A percentile compares a stretch with the other conserved stretches of the same genome.
phyloP scores from a whole-genome alignment of 2,113 vertebrate genomes.

The Cathartes aura region DNA sequence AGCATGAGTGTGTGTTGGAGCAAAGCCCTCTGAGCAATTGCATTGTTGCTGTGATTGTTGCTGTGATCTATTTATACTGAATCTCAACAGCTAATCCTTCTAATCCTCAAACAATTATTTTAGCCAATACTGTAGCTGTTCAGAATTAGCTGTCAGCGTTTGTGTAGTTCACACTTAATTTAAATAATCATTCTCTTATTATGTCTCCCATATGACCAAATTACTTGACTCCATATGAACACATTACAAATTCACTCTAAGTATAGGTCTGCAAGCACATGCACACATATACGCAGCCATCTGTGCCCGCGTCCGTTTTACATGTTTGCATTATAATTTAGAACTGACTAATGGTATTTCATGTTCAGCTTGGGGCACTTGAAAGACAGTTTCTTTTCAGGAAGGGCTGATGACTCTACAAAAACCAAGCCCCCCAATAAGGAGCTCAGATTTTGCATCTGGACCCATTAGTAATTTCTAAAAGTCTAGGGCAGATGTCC shows the following conservation, averaged over 20 bases:
- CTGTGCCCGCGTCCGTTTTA: neutral
- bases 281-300: neutral
- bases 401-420: neutral
- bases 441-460: neutral
- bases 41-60: neutral
- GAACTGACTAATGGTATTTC: neutral
- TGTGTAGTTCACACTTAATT: neutral
- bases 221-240: neutral
- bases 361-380: neutral
- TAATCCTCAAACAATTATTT: constrained; percentile 23
- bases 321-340: neutral
- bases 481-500: neutral
- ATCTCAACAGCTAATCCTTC: constrained; percentile 6
- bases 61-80: neutral
- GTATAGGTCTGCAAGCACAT: neutral
- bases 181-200: neutral
- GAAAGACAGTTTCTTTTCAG: neutral
- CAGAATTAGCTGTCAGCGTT: neutral
- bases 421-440: neutral
- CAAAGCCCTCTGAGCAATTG: neutral
- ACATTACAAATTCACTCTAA: neutral
- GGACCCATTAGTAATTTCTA: neutral
- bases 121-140: neutral
- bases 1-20: neutral
- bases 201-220: neutral